phyloP scores from a whole-genome alignment of 2,113 vertebrate species.

The sheep (Ovis aries) region ARS-UI_Ramb_v3.0 NC_056056.1:36096001-36096500 shows the following conservation, averaged over 20 bases:
- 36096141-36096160: neutral
- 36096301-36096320: neutral
- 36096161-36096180: neutral
- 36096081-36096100: neutral
- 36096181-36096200: neutral
- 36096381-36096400: neutral
- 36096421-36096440: conserved; percentile 54
- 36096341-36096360: neutral
- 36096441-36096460: conserved; percentile 56
- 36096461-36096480: conserved; percentile 24
- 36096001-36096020: neutral
- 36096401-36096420: neutral
- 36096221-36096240: neutral
- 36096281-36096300: neutral
- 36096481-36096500: conserved; percentile 50
- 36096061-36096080: neutral
- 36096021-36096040: neutral
- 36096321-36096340: neutral
- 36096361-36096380: neutral
- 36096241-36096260: neutral
- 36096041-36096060: neutral
- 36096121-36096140: neutral
- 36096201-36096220: neutral
- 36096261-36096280: neutral
- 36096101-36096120: neutral